Conservation (phyloP, 2,888 invertebrate species). For the Melanostoma mellinum region DNA sequence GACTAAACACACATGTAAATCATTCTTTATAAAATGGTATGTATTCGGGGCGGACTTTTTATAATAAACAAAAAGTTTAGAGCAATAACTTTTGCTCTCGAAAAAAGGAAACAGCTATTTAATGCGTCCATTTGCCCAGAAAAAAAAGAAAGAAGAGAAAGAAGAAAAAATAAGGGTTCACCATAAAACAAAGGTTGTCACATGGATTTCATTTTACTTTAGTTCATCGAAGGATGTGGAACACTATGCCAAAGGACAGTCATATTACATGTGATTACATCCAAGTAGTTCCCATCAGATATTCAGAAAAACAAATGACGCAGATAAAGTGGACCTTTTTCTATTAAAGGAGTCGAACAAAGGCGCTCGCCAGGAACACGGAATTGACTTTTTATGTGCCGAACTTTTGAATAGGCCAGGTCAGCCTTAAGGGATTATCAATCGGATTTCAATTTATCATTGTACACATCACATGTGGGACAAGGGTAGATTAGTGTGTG, state of each 20-base stretch:
- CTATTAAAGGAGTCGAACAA: slow-evolving; percentile 54
- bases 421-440: slow-evolving; percentile 56
- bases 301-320: slow-evolving; percentile 63
- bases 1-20: slow-evolving; percentile 17
- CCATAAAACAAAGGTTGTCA: slow-evolving; percentile 62
- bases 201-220: slow-evolving; percentile 47
- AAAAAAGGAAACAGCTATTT: slow-evolving; percentile 21
- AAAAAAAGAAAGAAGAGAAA: not conserved
- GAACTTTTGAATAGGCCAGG: slow-evolving; percentile 58
- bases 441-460: slow-evolving; percentile 71
- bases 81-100: slow-evolving; percentile 30
- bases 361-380: slow-evolving; percentile 38
- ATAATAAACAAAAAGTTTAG: slow-evolving; percentile 36
- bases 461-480: slow-evolving; percentile 47
- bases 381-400: slow-evolving; percentile 62
- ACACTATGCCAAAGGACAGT: slow-evolving; percentile 50
- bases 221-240: slow-evolving; percentile 38
- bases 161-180: slow-evolving; percentile 27
- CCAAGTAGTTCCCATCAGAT: slow-evolving; percentile 58
- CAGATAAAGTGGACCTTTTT: slow-evolving; percentile 63
- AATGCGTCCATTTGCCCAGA: slow-evolving; percentile 23
- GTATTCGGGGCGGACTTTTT: not conserved
- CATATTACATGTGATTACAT: slow-evolving; percentile 66
- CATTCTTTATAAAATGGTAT: slow-evolving; percentile 31
- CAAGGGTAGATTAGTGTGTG: slow-evolving; percentile 56